Evolutionary conservation across 2,113 vertebrate genomes (phyloP).

Genomic region (Menidia beryllina): DNA sequence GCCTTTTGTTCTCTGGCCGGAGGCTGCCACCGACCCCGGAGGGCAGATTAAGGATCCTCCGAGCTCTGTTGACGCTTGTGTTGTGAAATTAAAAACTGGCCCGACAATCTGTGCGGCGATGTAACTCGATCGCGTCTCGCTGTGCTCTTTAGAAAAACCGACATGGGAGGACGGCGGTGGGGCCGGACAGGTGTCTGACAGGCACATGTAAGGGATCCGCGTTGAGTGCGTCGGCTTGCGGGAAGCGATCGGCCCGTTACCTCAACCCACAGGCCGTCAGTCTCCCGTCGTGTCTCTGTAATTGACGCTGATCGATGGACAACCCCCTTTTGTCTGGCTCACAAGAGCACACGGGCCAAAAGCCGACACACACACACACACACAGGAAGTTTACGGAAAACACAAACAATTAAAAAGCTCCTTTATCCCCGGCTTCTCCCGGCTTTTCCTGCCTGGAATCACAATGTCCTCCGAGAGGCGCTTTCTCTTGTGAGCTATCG

Average conservation of each 20-base stretch:
- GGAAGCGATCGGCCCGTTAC: constrained; percentile 57
- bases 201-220: constrained; percentile 55
- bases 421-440: not conserved
- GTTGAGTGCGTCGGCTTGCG: constrained; percentile 44
- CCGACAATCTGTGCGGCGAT: constrained; percentile 34
- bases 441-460: constrained; percentile 87
- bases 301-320: constrained; percentile 62
- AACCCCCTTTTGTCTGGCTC: constrained; percentile 38
- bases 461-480: constrained; percentile 91
- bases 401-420: constrained; percentile 25
- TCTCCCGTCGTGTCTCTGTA: constrained; percentile 43
- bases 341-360: constrained; percentile 19
- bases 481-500: constrained; percentile 95
- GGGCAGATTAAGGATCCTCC: constrained; percentile 50
- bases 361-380: constrained; percentile 5
- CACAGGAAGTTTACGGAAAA: constrained; percentile 12
- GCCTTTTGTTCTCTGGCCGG: constrained; percentile 72
- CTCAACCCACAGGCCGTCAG: constrained; percentile 62
- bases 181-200: constrained; percentile 42
- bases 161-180: constrained; percentile 16
- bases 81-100: constrained; percentile 59
- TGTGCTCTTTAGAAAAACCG: constrained; percentile 36
- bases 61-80: constrained; percentile 26
- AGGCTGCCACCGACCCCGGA: constrained; percentile 45
- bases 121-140: constrained; percentile 46